Evolutionary conservation across 1,140 invertebrate genomes (phyloP).

Genomic region (Trichonephila clavipes): DNA sequence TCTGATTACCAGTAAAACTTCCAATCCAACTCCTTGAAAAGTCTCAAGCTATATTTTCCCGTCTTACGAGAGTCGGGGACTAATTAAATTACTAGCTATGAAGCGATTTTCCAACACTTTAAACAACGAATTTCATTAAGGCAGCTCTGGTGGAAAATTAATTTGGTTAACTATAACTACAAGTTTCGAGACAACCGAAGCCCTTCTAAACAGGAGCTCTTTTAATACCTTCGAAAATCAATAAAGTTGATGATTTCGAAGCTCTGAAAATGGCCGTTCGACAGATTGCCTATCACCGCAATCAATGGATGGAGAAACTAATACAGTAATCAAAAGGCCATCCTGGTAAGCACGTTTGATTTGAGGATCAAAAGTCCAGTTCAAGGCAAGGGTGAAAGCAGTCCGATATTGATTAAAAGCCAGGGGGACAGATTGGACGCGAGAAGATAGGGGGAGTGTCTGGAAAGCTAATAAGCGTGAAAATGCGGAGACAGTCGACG

Average conservation of each 20-base stretch:
- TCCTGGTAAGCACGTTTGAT: constrained; percentile 38
- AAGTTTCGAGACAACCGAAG: neutral
- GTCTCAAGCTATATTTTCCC: constrained; percentile 17
- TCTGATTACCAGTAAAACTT: neutral
- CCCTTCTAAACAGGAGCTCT: neutral
- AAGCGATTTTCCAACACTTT: constrained; percentile 50
- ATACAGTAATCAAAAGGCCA: constrained; percentile 29
- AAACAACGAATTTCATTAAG: constrained; percentile 46
- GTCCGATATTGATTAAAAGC: constrained; percentile 59
- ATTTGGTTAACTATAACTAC: constrained; percentile 32
- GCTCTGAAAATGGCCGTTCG: neutral
- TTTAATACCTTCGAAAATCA: constrained; percentile 55
- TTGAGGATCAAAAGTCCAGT: constrained; percentile 25
- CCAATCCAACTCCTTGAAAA: neutral
- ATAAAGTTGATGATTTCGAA: neutral
- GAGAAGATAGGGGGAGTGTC: neutral
- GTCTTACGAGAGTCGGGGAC: neutral
- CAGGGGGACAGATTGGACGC: constrained; percentile 31
- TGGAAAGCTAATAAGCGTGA: constrained; percentile 67
- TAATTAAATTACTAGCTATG: constrained; percentile 57
- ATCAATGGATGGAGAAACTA: constrained; percentile 24
- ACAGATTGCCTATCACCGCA: neutral
- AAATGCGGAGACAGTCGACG: constrained; percentile 62
- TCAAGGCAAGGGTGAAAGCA: neutral
- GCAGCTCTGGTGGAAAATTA: constrained; percentile 45